Conservation (phyloP, 2,113 vertebrate species). For the Lucifuga dentata region DNA sequence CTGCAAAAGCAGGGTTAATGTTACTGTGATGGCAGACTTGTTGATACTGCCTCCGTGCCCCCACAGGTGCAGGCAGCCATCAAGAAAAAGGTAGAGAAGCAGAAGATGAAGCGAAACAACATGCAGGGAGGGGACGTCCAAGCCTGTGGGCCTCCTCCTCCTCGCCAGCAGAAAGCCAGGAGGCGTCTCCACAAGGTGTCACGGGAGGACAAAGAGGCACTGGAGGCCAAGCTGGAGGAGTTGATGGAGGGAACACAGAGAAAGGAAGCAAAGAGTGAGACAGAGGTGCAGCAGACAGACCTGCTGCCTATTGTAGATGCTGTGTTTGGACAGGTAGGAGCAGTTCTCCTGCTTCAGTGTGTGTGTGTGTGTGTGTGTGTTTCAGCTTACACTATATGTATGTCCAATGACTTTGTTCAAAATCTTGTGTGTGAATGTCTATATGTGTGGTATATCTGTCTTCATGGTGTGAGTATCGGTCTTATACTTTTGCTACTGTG, state of each 20-base stretch:
- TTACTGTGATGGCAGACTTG: too few relatives aligned
- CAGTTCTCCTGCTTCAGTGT: background rate
- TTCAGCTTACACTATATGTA: too few relatives aligned
- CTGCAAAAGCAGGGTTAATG: too few relatives aligned
- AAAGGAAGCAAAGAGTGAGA: constrained; percentile 47
- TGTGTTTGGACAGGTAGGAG: constrained; percentile 83
- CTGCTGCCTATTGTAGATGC: constrained; percentile 79
- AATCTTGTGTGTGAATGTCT: too few relatives aligned
- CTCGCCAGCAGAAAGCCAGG: constrained; percentile 31
- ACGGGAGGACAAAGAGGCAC: constrained; percentile 15
- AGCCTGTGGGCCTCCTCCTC: background rate
- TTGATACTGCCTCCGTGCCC: background rate
- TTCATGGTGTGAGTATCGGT: too few relatives aligned
- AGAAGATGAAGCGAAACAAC: constrained; percentile 57
- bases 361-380: constrained; percentile 11
- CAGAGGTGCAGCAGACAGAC: constrained; percentile 53
- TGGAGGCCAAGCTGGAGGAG: constrained; percentile 65
- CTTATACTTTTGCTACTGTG: constrained; percentile 1
- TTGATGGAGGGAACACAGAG: constrained; percentile 66
- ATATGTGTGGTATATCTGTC: too few relatives aligned
- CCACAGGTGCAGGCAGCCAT: constrained; percentile 83
- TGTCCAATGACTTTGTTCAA: too few relatives aligned
- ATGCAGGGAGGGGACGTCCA: constrained; percentile 28
- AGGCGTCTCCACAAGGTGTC: background rate
- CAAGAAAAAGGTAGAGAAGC: constrained; percentile 82